Evolutionary conservation across 2,888 invertebrate genomes (phyloP).

Genomic region (Sphecodes monilicornis): DNA sequence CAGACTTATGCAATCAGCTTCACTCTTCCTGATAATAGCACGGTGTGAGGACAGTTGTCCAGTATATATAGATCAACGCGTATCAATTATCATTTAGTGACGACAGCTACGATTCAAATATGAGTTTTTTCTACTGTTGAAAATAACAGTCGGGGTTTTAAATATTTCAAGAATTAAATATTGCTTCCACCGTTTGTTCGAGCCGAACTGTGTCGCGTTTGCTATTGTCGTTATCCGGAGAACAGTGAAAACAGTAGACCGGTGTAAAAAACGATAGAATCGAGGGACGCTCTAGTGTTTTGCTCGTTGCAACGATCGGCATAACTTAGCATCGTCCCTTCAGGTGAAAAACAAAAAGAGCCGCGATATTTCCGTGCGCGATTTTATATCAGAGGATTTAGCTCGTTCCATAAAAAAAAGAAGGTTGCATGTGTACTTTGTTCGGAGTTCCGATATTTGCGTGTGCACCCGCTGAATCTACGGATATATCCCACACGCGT

Average conservation of each 20-base stretch:
- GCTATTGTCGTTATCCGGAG: background rate
- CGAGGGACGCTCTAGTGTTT: background rate
- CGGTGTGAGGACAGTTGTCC: no score
- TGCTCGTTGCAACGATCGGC: background rate
- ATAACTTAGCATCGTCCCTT: slow-evolving; percentile 16
- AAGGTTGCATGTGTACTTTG: background rate
- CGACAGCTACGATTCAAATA: no score
- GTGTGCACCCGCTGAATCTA: background rate
- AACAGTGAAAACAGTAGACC: background rate
- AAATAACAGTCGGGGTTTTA: background rate
- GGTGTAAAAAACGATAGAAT: background rate
- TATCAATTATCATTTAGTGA: no score
- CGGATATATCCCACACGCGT: slow-evolving; percentile 45
- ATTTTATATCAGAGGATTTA: slow-evolving; percentile 2
- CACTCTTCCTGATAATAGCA: no score
- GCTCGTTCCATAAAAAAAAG: background rate
- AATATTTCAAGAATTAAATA: background rate
- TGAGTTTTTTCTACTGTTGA: background rate
- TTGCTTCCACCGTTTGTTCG: background rate
- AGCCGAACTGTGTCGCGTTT: background rate
- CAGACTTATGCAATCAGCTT: no score
- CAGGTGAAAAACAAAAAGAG: slow-evolving; percentile 6
- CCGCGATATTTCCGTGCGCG: background rate
- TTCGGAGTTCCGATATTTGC: slow-evolving; percentile 24
- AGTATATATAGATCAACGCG: no score